phyloP scores from a whole-genome alignment of 2,113 vertebrate species.

The Equus przewalskii region DNA sequence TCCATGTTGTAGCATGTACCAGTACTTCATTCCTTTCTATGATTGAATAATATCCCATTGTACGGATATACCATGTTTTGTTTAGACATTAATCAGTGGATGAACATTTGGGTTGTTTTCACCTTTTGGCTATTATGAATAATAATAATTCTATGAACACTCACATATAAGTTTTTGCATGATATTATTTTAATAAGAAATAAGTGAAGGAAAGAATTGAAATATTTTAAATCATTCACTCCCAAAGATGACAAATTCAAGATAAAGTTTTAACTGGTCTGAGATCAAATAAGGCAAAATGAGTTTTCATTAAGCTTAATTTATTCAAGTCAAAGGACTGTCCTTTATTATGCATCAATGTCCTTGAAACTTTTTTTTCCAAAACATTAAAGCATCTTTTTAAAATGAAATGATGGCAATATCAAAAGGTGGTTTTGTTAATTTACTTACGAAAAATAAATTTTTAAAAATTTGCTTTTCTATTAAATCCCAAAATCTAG shows the following conservation, averaged over 20 bases:
- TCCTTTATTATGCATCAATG: not conserved
- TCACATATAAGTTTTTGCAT: not conserved
- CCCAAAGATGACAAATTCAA: not conserved
- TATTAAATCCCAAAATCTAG: not conserved
- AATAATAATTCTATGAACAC: not conserved
- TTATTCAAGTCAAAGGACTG: slow-evolving; percentile 29
- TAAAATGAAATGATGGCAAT: not conserved
- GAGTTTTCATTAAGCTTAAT: not conserved
- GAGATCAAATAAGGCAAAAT: not conserved
- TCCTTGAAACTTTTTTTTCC: not conserved
- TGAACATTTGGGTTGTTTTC: not conserved
- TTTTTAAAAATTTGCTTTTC: not conserved
- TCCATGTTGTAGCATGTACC: not conserved
- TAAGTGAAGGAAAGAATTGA: not conserved
- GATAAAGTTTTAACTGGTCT: not conserved
- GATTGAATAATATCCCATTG: not conserved
- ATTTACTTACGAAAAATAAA: not conserved
- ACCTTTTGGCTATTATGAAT: not conserved
- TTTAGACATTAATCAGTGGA: not conserved
- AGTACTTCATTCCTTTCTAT: not conserved
- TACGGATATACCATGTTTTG: not conserved
- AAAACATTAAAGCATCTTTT: not conserved
- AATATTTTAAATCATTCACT: not conserved
- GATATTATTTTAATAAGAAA: not conserved
- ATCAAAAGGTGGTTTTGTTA: slow-evolving; percentile 17